Base-by-base conservation (phyloP, 2,888 invertebrate genomes). In the Diaperis boleti region DNA sequence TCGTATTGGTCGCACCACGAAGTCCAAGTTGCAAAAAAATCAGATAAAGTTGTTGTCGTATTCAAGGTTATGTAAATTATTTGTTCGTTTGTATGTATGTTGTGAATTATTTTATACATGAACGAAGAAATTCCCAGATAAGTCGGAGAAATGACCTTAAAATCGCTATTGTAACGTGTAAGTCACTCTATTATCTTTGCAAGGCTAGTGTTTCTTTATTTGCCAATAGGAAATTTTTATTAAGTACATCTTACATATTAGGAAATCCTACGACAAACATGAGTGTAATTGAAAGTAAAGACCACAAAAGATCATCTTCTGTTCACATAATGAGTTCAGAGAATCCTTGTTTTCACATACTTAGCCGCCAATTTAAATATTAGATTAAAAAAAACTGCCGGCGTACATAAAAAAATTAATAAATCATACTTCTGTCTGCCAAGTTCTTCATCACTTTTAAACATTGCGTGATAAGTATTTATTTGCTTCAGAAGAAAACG, bases 91-190 rank as follows among this genome's bases (percentile, higher is more conserved):
- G 8, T 20, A 20, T 42, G 42, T 42, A 39, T 13, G 14, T 39
- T 1, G 15, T 39, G 35, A 35, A 35, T 35, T 35, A n/a, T 26
- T 26, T 26, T 26, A 2, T 26, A 35, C 6, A 6, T 35, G 6
- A 39, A 7, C n/a, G 39, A 15, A 39, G 15, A 15, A 39, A 13
- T 8, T 8, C 39, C 39, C 2, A 15, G 39, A 39, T 39, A 39
- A 33, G 5, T 2, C 3, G n/a, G 39, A 39, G 39, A 13, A 26
- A 22, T 26, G 44, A 44, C 44, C 44, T 44, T 26, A 44, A 44
- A 44, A 7, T 14, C 44, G 13, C 14, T 22, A 11, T 11, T 2
- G 5, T 13, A 44, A 11, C 13, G 44, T 18, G n/a, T n/a, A 44
- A 6, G 20, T 44, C 8, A 11, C 22, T 22, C 18, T 10, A 44